phyloP scores from a whole-genome alignment of 2,113 vertebrate genomes.

The Pomatostomus ruficeps region DNA sequence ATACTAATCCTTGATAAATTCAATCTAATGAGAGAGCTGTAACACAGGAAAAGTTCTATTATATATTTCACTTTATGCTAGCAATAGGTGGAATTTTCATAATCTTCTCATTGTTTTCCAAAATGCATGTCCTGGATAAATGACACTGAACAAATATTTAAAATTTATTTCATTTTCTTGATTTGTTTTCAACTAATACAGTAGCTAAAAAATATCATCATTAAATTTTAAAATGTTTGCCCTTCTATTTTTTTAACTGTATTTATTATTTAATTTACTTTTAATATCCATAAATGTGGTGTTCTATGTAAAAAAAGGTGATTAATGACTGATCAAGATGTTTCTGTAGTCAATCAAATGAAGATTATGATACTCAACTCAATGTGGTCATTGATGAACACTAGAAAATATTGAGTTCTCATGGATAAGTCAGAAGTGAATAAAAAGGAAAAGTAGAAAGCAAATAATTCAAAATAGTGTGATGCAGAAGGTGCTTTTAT shows the following conservation, averaged over 20 bases:
- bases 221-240: neutral
- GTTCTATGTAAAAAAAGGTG: neutral
- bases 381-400: neutral
- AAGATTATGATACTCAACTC: neutral
- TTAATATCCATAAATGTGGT: neutral
- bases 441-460: neutral
- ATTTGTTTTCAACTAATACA: neutral
- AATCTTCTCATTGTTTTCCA: neutral
- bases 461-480: neutral
- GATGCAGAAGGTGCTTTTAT: neutral
- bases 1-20: neutral
- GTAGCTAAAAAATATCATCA: neutral
- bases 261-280: neutral
- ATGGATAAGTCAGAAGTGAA: neutral
- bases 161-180: neutral
- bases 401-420: neutral
- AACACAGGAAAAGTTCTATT: neutral
- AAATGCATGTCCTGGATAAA: neutral
- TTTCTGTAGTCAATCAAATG: neutral
- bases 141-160: neutral
- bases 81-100: neutral
- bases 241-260: rapidly evolving
- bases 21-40: neutral
- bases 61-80: neutral
- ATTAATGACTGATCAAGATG: neutral